Base-by-base conservation (phyloP, 2,888 invertebrate species). In the Deilephila porcellus region DNA sequence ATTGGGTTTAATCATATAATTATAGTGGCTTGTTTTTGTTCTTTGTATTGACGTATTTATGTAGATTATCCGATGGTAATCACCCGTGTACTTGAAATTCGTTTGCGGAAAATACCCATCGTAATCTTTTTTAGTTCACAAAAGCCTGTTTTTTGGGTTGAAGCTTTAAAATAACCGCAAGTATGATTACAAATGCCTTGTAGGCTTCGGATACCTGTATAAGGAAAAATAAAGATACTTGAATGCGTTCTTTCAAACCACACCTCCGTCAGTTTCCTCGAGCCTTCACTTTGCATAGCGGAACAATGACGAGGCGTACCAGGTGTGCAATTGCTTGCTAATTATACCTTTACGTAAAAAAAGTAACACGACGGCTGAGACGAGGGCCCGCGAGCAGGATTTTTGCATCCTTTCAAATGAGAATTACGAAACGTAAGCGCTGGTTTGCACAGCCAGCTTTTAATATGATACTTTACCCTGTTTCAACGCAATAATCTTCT, bases 321-420 rank as follows among this genome's bases (percentile, higher is more conserved):
- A 67, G 67, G 67, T 67, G 67, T 52, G 52, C 52, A 20, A 67
- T 52, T 67, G 25, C 67, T 67, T 8, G 67, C 45, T 67, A 52
- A 67, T 67, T 25, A 67, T 25, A 6, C 25, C 17, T 45, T 29
- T 11, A 7, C 20, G 52, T 25, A 67, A 67, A 52, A 67, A 67
- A 20, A 11, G 20, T 25, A 37, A 63, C 34, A 5, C 25, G 25
- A 52, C 67, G 25, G 67, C 25, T 25, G 45, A 67, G 67, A 67
- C 20, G 64, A 52, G 45, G 25, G 14, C 20, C 4, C n/a, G 45
- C 67, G 52, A 25, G 17, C 25, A 25, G 14, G 52, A 67, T 67
- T 25, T 14, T 20, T 37, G 45, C 11, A 34, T 37, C 34, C n/a
- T n/a, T 7, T n/a, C 6, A 20, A 67, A 64, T 45, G 20, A 45